Conservation (phyloP, 2,888 invertebrate species). For the Xylota segnis region DNA sequence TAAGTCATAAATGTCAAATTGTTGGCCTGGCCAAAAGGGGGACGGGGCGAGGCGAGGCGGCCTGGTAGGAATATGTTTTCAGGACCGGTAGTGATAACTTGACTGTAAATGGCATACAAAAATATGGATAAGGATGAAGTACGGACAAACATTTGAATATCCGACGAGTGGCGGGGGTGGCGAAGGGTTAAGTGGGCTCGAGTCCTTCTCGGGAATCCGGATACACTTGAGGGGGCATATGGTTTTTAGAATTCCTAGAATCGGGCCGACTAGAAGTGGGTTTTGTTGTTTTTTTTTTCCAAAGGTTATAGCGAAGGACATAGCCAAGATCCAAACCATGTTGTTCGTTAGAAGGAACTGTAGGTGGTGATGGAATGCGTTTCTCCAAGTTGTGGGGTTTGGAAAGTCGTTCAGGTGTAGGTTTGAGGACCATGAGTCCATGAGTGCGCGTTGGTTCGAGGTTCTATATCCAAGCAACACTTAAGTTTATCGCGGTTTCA, state of each 20-base stretch:
- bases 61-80: constrained; percentile 1
- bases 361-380: no score
- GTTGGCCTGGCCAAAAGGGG: constrained; percentile 10
- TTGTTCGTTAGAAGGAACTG: no score
- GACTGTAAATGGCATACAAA: constrained; percentile 7
- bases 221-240: neutral
- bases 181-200: constrained; percentile 1
- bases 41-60: constrained; percentile 1
- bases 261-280: no score
- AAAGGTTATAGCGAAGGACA: no score
- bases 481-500: no score
- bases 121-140: constrained; percentile 14
- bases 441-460: no score
- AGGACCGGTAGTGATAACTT: constrained; percentile 15
- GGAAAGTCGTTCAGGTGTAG: no score
- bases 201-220: constrained; percentile 1
- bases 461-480: no score
- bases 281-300: no score
- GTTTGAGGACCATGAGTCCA: no score
- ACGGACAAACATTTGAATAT: constrained; percentile 9
- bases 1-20: constrained; percentile 69
- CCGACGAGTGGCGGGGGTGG: neutral
- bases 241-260: constrained; percentile 13
- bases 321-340: no score
- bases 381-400: no score